These are phyloP conservation scores for Cephus cinctus DNA, from an alignment of 1,140 invertebrate species.

Conservation along the genomic window DNA sequence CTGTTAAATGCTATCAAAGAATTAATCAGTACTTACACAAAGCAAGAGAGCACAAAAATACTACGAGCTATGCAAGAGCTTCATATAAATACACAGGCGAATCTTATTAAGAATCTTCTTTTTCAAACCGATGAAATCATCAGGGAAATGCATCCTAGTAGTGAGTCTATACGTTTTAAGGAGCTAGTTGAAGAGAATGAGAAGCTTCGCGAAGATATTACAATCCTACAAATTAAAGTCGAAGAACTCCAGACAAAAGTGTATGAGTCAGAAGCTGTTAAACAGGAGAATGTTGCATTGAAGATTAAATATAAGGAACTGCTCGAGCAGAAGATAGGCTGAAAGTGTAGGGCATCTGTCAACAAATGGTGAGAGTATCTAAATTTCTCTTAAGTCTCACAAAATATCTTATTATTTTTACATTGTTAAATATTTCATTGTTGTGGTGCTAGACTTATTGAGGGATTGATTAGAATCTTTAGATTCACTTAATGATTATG, in stretches of 20 bases:
- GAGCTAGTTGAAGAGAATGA: constrained; percentile 40
- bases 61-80: constrained; percentile 37
- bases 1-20: constrained; percentile 41
- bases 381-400: too few species aligned
- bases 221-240: constrained; percentile 32
- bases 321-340: too few species aligned
- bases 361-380: too few species aligned
- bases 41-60: constrained; percentile 42
- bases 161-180: constrained; percentile 28
- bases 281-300: constrained; percentile 39
- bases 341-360: too few species aligned
- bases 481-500: too few species aligned
- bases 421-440: too few species aligned
- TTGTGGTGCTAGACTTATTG: too few species aligned
- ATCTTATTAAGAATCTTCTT: constrained; percentile 40
- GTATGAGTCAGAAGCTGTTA: constrained; percentile 31
- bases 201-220: constrained; percentile 33
- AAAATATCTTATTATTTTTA: too few species aligned
- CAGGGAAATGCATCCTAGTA: constrained; percentile 31
- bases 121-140: constrained; percentile 40
- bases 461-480: too few species aligned
- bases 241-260: constrained; percentile 36
- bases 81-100: constrained; percentile 41
- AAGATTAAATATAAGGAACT: constrained; percentile 44
- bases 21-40: constrained; percentile 34